Base-by-base conservation (phyloP, 1,140 invertebrate genomes). In the Cecropterus lyciades region DNA sequence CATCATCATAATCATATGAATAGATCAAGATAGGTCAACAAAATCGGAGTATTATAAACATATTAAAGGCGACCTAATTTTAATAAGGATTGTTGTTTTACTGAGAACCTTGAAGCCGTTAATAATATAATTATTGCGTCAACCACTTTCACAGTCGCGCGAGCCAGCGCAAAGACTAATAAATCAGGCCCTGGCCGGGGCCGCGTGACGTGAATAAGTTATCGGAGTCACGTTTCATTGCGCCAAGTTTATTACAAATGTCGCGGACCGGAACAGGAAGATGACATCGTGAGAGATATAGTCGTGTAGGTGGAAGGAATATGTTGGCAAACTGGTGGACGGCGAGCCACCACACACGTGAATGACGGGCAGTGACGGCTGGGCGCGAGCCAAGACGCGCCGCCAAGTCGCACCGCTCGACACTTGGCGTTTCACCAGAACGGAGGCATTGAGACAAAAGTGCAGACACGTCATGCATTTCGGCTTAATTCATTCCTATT, bases 361-460 rank as follows among this genome's bases (percentile, higher is more conserved):
- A 86, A 85, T 81, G 75, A 78, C 72, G 65, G 46, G 64, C 85
- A 81, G 84, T 81, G 75, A 78, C 72, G 67, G 46, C 67, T 88
- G 82, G 84, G 72, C 27, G 20, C 7, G 14, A 56, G 80, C 67
- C 75, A 69, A 69, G 59, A 67, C 42, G 60, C 30, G 64, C 33
- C 62, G 80, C 67, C 75, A 68, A 69, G 57, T 64, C 40, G 59
- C 33, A 65, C 70, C 67, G 70, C 65, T 56, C 59, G 70, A 65
- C 73, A 72, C 73, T 87, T 88, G 82, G 84, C 84, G 73, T 45
- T 33, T 66, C 67, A 84, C 76, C 79, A 79, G 74, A 80, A 81
- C 63, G 74, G 62, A 74, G 76, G 70, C 76, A 84, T 80, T 82
- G 77, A 79, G 76, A 77, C 79, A 80, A 74, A 76, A 80, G 53